Conservation (phyloP, 2,888 invertebrate species). For the Machimus atricapillus region DNA sequence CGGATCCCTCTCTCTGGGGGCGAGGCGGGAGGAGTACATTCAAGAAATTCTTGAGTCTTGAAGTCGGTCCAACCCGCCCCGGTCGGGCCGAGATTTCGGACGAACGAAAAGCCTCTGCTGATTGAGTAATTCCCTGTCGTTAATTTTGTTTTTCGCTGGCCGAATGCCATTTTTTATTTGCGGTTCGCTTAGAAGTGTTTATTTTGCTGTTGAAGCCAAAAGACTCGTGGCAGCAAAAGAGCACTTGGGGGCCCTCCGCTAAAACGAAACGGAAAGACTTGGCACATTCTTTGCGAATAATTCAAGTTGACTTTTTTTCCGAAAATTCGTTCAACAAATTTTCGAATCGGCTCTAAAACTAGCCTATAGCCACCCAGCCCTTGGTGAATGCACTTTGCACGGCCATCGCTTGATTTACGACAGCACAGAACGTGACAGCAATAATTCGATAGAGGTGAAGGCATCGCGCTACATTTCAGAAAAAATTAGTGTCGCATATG, state of each 20-base stretch:
- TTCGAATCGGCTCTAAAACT: not conserved
- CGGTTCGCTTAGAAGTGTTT: not conserved
- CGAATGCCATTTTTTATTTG: slow-evolving; percentile 12
- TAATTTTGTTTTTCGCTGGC: slow-evolving; percentile 22
- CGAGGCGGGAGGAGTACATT: not conserved
- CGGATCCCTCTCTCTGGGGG: not conserved
- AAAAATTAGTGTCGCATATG: not conserved
- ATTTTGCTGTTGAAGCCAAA: slow-evolving; percentile 1
- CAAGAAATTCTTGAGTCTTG: not conserved
- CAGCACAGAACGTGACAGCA: not conserved
- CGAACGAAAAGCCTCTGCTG: not conserved
- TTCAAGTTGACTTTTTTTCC: not conserved
- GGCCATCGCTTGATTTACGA: not conserved
- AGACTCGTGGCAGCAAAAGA: not conserved
- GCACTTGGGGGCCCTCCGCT: not conserved
- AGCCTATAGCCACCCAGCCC: not conserved
- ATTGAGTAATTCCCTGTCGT: slow-evolving; percentile 7
- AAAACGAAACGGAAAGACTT: not conserved
- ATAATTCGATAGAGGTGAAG: not conserved
- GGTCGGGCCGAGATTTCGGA: not conserved
- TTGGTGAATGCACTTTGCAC: not conserved
- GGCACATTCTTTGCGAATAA: not conserved
- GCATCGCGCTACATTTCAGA: not conserved
- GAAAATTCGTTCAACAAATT: not conserved
- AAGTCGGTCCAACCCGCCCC: not conserved